Evolutionary conservation across 2,888 invertebrate species (phyloP), one percentile per base, ranked within the genome.

Genomic region (Notodonta dromedarius): DNA sequence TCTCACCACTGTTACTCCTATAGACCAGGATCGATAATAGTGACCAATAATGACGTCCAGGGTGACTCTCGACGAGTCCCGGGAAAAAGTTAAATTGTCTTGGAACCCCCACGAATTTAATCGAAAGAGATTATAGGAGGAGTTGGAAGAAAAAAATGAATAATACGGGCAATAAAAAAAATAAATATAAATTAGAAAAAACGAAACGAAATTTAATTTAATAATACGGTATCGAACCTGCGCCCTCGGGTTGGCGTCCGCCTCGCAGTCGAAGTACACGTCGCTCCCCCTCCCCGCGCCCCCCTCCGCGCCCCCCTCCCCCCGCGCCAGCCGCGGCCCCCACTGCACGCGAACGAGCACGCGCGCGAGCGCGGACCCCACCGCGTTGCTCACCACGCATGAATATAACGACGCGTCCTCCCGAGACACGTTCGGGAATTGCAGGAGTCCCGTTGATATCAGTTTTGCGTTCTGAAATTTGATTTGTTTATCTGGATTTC

Each of bases 351-450:
- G 82, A 0, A 96, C 78, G n/a, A 83, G 75, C 57, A 95, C 93
- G 0, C 87, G 86, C 1, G 94, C 90, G 55, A 91, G 87, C 1
- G 90, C 90, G 0, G 93, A 90, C 0, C 95, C 96, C 0, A 94
- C 95, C 0, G 89, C 87, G 83, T 96, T 96, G 32, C 89, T 85
- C 0, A 94, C 95, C 2, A 94, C 87, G 73, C 96, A 96, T 0
- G 94, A 92, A 79, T 95, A 96, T 1, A 87, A 86, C 0, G 95
- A 94, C 4, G 92, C 86, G 68, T 95, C 92, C 0, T 73, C 42
- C 0, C 94, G 87, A 1, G 88, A 81, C 5, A 91, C 79, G 58
- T 91, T 91, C 0, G 57, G 2, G 0, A 93, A 63, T 5, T 58
- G 57, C 1, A 93, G 74, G 0, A 57, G 56, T 0, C 83, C 87